These are phyloP conservation scores for Dynastes tityus DNA, from an alignment of 2,888 invertebrate species.

Conservation along the genomic window DNA sequence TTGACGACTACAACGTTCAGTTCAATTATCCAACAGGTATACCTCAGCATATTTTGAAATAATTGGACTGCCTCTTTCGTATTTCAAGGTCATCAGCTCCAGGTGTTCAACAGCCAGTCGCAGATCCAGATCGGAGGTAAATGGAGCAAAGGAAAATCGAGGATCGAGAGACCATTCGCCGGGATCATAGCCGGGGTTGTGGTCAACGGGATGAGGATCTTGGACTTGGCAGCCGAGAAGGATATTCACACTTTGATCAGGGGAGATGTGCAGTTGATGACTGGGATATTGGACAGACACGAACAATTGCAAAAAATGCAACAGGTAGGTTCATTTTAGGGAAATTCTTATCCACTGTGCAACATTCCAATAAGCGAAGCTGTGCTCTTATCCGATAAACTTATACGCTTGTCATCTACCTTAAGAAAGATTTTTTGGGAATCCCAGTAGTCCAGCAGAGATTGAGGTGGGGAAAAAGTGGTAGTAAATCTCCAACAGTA, in stretches of 20 bases:
- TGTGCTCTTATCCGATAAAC: too few relatives aligned
- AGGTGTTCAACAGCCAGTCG: slow-evolving; percentile 93
- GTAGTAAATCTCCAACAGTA: too few relatives aligned
- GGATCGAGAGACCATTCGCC: slow-evolving; percentile 85
- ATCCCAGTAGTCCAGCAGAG: too few relatives aligned
- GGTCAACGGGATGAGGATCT: slow-evolving; percentile 86
- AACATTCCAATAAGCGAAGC: too few relatives aligned
- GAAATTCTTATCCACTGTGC: not conserved
- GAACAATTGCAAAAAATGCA: slow-evolving; percentile 89
- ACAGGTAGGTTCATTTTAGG: slow-evolving; percentile 77
- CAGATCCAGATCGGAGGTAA: slow-evolving; percentile 91
- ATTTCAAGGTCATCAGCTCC: slow-evolving; percentile 75
- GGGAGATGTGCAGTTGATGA: slow-evolving; percentile 88
- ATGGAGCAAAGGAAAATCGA: slow-evolving; percentile 79
- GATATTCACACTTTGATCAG: slow-evolving; percentile 84
- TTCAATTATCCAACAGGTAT: slow-evolving; percentile 89
- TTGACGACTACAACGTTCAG: slow-evolving; percentile 92
- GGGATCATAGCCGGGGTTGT: slow-evolving; percentile 93
- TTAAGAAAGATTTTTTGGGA: too few relatives aligned
- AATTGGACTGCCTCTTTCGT: not conserved
- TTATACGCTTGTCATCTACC: too few relatives aligned
- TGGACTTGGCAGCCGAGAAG: slow-evolving; percentile 89
- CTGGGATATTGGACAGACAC: slow-evolving; percentile 82
- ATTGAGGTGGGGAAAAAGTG: too few relatives aligned
- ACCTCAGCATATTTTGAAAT: slow-evolving; percentile 55